Base-by-base conservation (phyloP, 2,888 invertebrate genomes). In the Andricus quercusramuli region DNA sequence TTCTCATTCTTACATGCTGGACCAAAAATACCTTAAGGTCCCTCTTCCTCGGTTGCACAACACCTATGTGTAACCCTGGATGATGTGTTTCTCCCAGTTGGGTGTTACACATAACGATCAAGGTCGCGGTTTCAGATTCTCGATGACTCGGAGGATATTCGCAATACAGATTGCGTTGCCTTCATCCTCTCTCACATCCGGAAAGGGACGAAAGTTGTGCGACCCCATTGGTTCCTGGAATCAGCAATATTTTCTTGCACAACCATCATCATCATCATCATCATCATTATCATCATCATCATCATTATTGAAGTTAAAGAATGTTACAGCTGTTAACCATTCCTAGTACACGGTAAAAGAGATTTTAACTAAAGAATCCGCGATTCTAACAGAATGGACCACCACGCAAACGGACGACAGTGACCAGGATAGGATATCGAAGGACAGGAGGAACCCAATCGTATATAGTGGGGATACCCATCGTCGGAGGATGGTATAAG, bases 401-500 rank as follows among this genome's bases (percentile, higher is more conserved):
- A 82, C 67, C 76, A 79, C 79, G 79, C 67, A 77, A 82, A 80
- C 66, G 65, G 22, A 51, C 67, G 78, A 78, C 64, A 77, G 68
- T 79, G 79, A 76, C 78, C 81, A 82, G 83, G 81, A 81, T 81
- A 76, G 81, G 81, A 79, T 80, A 66, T 64, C 81, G 84, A 84
- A 84, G 84, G 84, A 83, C 83, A 83, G 79, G 83, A 83, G 83
- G 82, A 82, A 80, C 78, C 79, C 47, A 59, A 51, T 41, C 56
- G 78, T 74, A 37, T 64, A 77, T 80, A 82, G 88, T 85, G 85
- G 85, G 85, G 86, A 83, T 83, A 80, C 85, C 80, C 83, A 83
- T 84, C 86, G 84, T 81, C 83, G 78, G 86, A 87, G 87, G 88
- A 89, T 90, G 90, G 89, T 92, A 92, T 92, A 92, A 92, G 92